Evolutionary conservation across 2,888 invertebrate genomes (phyloP).

Genomic region (Cephonodes hylas): DNA sequence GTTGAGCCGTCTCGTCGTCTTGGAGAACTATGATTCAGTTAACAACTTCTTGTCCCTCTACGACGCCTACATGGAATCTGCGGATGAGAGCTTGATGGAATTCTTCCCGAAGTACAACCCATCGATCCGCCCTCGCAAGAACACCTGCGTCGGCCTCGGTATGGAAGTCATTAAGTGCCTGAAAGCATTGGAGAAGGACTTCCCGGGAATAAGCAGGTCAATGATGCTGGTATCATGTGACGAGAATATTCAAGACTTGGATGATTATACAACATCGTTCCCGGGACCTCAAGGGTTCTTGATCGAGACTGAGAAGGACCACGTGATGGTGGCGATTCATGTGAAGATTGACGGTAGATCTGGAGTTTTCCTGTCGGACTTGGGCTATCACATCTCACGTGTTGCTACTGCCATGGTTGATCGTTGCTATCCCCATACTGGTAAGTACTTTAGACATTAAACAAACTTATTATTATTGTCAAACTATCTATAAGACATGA

Average conservation of each 20-base stretch:
- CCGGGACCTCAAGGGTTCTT: constrained; percentile 82
- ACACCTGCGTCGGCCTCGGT: constrained; percentile 95
- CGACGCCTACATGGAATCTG: constrained; percentile 85
- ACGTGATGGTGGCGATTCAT: constrained; percentile 90
- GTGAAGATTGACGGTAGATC: constrained; percentile 87
- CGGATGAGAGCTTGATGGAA: constrained; percentile 84
- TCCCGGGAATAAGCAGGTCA: constrained; percentile 85
- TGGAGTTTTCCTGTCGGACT: constrained; percentile 91
- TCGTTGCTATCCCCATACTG: constrained; percentile 93
- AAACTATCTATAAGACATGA: not conserved
- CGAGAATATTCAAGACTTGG: constrained; percentile 86
- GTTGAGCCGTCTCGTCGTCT: constrained; percentile 90
- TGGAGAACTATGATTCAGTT: constrained; percentile 94
- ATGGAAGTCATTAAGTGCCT: constrained; percentile 90
- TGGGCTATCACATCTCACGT: constrained; percentile 94
- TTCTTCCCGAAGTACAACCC: constrained; percentile 92
- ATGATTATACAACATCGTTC: constrained; percentile 83
- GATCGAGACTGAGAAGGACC: constrained; percentile 91
- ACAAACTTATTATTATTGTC: too few relatives aligned
- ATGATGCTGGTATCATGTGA: constrained; percentile 92
- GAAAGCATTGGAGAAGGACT: constrained; percentile 81
- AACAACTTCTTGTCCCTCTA: constrained; percentile 89
- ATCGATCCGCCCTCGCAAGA: constrained; percentile 90
- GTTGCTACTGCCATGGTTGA: constrained; percentile 94
- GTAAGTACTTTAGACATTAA: constrained; percentile 72